Base-by-base conservation (phyloP, 2,113 vertebrate species). In the Syngnathus typhle region DNA sequence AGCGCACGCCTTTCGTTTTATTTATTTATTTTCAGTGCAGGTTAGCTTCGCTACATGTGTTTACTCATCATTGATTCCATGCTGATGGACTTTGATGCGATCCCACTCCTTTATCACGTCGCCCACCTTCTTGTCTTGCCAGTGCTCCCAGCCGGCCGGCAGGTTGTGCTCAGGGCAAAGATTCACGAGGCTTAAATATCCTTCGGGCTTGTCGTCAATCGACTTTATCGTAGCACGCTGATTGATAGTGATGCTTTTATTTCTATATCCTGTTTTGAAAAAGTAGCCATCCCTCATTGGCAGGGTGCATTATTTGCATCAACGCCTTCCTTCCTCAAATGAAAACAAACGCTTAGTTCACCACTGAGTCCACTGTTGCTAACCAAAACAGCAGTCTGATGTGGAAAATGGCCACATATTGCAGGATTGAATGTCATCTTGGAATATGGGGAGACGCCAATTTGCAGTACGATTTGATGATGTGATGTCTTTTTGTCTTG, bases 41-140 rank as follows among this genome's bases (percentile, higher is more conserved):
- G 46, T 77, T 44, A 52, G 41, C 58, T 71, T 23, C 1, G 23
- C 23, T 23, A 1, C 62, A 64, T 71, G 62, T 71, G 59, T 19
- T 47, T 13, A 47, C 56, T 74, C 56, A 39, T 76, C 63, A 82
- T 83, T 78, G 74, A 74, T 82, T 80, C 6, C 19, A 16, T 16
- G 32, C 56, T 37, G 9, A 18, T 19, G 16, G 10, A 38, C 38
- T 61, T 39, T 2, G 59, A 54, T n/a, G 65, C 56, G 49, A 18
- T 60, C 36, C 7, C 38, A 11, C 19, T 41, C 37, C 38, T 60
- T 38, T 36, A 21, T 43, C 7, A 60, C 6, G 37, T 60, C 9
- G 19, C 12, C 16, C 19, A 18, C 36, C 3, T 39, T 59, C 6
- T 59, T 38, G 16, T 38, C 12, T 5, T 10, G 38, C 5, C 19